phyloP scores from a whole-genome alignment of 2,888 invertebrate species.

The Drosophila planitibia region DNA sequence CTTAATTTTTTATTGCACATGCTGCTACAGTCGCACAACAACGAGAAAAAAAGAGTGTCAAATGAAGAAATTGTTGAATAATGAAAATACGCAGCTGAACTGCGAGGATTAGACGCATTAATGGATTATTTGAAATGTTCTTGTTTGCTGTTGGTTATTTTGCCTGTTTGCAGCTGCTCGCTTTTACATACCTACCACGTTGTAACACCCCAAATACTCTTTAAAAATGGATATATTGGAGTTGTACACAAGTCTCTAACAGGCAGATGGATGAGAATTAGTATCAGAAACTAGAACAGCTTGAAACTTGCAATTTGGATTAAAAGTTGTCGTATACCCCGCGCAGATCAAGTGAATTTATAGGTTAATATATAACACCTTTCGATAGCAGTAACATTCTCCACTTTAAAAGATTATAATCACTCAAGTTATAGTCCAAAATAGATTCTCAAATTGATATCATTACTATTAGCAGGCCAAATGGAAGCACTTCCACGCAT shows the following conservation, averaged over 20 bases:
- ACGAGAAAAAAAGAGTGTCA: neutral
- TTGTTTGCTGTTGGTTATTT: constrained; percentile 16
- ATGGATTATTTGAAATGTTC: constrained; percentile 60
- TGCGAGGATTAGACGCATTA: constrained; percentile 67
- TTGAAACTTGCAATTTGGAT: neutral
- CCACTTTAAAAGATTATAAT: neutral
- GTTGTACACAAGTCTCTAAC: neutral
- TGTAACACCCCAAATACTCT: neutral
- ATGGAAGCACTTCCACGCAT: neutral
- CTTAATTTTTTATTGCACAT: constrained; percentile 60
- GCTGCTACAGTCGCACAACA: constrained; percentile 23
- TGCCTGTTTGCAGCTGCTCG: constrained; percentile 43
- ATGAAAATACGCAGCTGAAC: constrained; percentile 43
- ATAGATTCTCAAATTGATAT: neutral
- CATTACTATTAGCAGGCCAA: neutral
- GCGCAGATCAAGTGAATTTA: too few relatives aligned
- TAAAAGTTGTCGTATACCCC: neutral
- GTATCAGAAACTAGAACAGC: too few relatives aligned
- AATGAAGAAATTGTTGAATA: constrained; percentile 13
- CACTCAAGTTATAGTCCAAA: neutral
- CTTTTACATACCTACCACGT: constrained; percentile 4
- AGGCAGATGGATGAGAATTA: neutral
- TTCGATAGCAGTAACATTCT: neutral
- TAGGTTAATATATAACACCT: neutral
- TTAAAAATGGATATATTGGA: neutral